A percentile compares a stretch with the other conserved stretches of the same genome.
Conservation (phyloP, 1,140 invertebrate species). For the Acromyrmex heyeri region DNA sequence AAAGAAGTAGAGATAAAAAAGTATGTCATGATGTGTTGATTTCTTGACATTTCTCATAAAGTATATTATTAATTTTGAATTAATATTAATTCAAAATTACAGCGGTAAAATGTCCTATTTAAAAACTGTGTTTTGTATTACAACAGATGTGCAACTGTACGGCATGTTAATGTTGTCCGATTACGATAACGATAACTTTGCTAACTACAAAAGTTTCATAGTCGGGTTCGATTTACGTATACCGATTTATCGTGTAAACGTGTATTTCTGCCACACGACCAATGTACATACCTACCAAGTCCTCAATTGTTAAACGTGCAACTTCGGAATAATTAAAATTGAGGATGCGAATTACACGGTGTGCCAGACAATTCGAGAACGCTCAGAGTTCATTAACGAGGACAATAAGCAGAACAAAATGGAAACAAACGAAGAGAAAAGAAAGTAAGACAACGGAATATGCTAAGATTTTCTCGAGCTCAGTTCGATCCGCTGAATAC, state of each 20-base stretch:
- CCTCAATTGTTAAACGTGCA: slow-evolving; percentile 51
- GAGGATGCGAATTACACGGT: slow-evolving; percentile 67
- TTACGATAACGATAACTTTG: slow-evolving; percentile 20
- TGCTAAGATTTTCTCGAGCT: slow-evolving; percentile 20
- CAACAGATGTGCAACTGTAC: not conserved
- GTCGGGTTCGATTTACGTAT: not conserved
- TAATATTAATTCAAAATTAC: slow-evolving; percentile 1
- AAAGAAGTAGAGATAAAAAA: not conserved
- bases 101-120: not conserved
- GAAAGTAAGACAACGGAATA: slow-evolving; percentile 15
- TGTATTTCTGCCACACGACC: slow-evolving; percentile 23
- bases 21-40: not conserved
- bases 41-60: not conserved
- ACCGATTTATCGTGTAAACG: slow-evolving; percentile 26
- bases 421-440: not conserved
- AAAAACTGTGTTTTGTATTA: not conserved
- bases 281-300: not conserved
- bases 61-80: too few relatives aligned
- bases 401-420: slow-evolving; percentile 70
- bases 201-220: not conserved
- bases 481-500: slow-evolving; percentile 58
- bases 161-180: not conserved
- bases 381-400: slow-evolving; percentile 68
- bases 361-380: slow-evolving; percentile 63
- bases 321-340: slow-evolving; percentile 73